Conservation (phyloP, 2,797 vertebrate genomes). For the Ispidina picta region DNA sequence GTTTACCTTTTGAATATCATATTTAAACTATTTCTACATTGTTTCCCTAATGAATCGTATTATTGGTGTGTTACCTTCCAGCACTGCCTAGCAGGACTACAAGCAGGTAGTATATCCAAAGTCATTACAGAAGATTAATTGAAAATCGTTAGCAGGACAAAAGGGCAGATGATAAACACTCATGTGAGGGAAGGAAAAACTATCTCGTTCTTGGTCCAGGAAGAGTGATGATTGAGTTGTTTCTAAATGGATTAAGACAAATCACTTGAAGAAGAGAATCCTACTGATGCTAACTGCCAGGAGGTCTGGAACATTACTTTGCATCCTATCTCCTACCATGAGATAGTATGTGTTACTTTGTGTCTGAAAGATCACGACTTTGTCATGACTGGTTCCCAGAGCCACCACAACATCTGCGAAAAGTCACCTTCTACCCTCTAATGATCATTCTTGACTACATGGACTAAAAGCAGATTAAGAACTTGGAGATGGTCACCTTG, state of each 20-base stretch:
- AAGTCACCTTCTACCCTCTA: background rate
- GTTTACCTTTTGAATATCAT: constrained; percentile 1
- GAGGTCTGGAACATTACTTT: background rate
- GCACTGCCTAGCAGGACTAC: background rate
- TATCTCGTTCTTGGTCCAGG: background rate
- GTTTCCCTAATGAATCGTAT: background rate
- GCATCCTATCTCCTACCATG: rapidly evolving
- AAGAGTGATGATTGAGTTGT: constrained; percentile 6
- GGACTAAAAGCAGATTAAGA: background rate
- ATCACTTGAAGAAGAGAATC: background rate
- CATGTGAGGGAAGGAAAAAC: constrained; percentile 19
- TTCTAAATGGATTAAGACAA: background rate
- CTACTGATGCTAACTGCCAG: background rate
- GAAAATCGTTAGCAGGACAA: background rate
- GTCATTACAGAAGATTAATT: background rate
- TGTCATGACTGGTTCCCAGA: background rate
- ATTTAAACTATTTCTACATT: background rate
- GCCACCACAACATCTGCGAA: background rate
- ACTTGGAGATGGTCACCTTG: background rate
- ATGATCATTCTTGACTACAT: background rate
- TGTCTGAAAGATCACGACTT: background rate
- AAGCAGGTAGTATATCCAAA: background rate
- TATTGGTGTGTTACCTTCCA: background rate
- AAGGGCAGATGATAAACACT: constrained; percentile 30
- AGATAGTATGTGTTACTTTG: background rate